These are phyloP conservation scores for Eidolon helvum DNA, from an alignment of 2,113 vertebrate genomes.

Conservation along the genomic window DNA sequence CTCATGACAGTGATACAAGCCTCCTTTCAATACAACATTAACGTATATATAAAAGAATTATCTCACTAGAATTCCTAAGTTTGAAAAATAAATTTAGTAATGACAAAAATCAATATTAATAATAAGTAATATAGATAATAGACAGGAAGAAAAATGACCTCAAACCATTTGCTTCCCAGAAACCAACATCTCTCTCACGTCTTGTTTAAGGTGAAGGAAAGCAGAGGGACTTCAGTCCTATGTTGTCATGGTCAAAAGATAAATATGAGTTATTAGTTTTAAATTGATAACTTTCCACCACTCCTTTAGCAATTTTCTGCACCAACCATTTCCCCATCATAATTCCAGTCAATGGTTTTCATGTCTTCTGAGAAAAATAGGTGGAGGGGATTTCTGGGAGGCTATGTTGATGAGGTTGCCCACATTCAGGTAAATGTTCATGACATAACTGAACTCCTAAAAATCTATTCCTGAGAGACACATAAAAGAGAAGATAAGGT, in stretches of 20 bases:
- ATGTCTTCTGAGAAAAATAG: slow-evolving; percentile 23
- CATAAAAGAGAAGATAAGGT: slow-evolving; percentile 11
- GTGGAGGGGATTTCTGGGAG: not conserved
- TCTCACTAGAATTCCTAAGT: not conserved
- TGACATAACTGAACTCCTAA: not conserved
- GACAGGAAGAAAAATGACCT: not conserved
- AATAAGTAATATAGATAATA: not conserved
- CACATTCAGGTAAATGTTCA: not conserved
- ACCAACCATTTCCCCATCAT: not conserved
- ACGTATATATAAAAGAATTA: not conserved
- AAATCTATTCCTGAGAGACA: not conserved
- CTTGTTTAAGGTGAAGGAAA: not conserved
- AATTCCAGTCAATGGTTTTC: not conserved
- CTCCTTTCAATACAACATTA: not conserved
- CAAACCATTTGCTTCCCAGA: not conserved
- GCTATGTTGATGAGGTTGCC: not conserved
- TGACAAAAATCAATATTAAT: not conserved
- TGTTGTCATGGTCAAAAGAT: not conserved
- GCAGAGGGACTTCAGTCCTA: not conserved
- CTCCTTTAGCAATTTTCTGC: not conserved
- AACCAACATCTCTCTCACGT: not conserved
- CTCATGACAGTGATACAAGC: not conserved
- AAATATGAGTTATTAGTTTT: not conserved
- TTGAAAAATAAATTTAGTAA: not conserved
- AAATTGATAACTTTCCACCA: not conserved